Percentiles rank a stretch among this genome's conserved stretches.
These are phyloP conservation scores for Chaetura pelagica DNA, from an alignment of 2,113 vertebrate genomes.

Conservation along the genomic window DNA sequence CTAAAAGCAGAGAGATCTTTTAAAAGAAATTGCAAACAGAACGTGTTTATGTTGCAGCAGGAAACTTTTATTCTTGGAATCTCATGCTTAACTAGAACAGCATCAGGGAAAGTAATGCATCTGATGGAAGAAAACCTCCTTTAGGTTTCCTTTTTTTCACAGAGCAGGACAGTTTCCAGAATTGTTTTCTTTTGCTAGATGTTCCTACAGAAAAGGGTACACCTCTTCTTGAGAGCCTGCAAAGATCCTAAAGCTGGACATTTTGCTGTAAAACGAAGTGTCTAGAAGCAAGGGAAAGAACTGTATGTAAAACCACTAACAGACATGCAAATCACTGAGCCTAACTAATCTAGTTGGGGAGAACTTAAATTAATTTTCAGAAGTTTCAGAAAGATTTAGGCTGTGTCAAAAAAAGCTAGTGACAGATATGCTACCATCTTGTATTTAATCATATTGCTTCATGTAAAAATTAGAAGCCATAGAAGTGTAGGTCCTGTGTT, in stretches of 20 bases:
- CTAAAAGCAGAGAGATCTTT: background rate
- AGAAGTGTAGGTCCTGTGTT: background rate
- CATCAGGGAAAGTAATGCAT: background rate
- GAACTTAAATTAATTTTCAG: background rate
- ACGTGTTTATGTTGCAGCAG: background rate
- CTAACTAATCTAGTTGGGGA: background rate
- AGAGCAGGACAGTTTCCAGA: background rate
- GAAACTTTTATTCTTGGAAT: background rate
- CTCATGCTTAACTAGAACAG: background rate
- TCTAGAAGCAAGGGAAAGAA: background rate
- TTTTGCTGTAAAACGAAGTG: background rate
- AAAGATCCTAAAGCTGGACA: background rate
- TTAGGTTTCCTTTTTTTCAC: background rate
- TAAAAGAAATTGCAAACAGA: background rate
- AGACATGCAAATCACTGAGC: background rate
- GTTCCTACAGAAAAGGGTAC: background rate
- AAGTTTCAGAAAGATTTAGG: background rate
- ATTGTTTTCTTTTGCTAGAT: background rate
- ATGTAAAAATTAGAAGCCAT: background rate
- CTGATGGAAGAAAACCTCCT: background rate
- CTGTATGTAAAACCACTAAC: background rate
- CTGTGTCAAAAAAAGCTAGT: background rate
- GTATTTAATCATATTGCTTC: background rate
- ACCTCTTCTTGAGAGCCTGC: background rate
- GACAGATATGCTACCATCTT: background rate